Conservation (phyloP, 2,888 invertebrate species). For the Drosophila cracens region DNA sequence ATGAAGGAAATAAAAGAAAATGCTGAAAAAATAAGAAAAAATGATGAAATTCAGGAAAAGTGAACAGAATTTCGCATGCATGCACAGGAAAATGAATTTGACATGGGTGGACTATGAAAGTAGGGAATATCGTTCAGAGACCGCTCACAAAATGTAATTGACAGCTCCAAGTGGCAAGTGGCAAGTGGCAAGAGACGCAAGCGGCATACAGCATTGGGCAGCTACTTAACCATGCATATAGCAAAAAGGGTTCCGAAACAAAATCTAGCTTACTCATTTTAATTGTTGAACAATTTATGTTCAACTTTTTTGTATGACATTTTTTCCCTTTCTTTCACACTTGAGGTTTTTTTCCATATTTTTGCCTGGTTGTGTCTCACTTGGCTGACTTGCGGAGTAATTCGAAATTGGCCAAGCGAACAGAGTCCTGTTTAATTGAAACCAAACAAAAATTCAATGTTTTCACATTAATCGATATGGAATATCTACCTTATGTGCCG, state of each 20-base stretch:
- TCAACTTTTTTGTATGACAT: neutral
- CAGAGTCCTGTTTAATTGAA: neutral
- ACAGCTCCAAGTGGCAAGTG: constrained; percentile 64
- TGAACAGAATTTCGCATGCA: constrained; percentile 71
- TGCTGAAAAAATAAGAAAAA: neutral
- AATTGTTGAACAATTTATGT: constrained; percentile 41
- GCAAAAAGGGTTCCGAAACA: constrained; percentile 24
- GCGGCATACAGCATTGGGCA: constrained; percentile 20
- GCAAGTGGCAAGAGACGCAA: constrained; percentile 39
- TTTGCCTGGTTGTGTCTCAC: constrained; percentile 24
- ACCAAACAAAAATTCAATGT: neutral
- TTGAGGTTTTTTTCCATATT: neutral
- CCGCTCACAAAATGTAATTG: constrained; percentile 67
- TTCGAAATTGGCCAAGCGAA: constrained; percentile 29
- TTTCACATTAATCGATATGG: neutral
- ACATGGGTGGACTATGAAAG: constrained; percentile 55
- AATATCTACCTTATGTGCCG: neutral
- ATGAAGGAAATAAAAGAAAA: constrained; percentile 2
- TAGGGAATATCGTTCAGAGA: constrained; percentile 14
- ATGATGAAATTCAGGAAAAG: constrained; percentile 45
- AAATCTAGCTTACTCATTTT: constrained; percentile 45
- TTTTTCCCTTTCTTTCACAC: neutral
- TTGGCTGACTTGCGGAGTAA: constrained; percentile 31
- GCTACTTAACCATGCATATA: constrained; percentile 42
- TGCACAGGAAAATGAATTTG: constrained; percentile 81